phyloP scores from a whole-genome alignment of 1,140 invertebrate genomes.

The Wiebesia pumilae region DNA sequence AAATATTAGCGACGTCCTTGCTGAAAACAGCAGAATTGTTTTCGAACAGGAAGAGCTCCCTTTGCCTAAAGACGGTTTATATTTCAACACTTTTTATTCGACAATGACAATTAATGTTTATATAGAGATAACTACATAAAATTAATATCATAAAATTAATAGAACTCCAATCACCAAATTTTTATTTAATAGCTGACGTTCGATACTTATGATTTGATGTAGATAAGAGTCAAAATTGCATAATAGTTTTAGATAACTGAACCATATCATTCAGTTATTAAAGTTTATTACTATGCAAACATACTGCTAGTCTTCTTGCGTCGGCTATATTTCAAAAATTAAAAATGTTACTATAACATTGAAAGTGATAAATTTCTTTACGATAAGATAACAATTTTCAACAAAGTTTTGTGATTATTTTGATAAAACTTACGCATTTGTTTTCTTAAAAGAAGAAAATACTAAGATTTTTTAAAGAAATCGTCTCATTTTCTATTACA shows the following conservation, averaged over 20 bases:
- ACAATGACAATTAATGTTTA: neutral
- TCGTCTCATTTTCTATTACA: neutral
- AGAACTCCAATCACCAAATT: neutral
- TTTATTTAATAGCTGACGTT: neutral
- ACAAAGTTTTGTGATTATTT: too few species aligned
- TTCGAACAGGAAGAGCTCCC: constrained; percentile 80
- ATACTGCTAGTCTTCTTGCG: too few species aligned
- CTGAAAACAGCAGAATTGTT: constrained; percentile 81
- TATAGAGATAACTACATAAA: neutral
- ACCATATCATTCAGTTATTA: too few species aligned
- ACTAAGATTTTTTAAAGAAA: neutral
- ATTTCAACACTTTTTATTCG: neutral
- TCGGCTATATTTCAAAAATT: too few species aligned
- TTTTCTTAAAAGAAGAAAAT: neutral
- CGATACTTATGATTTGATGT: neutral
- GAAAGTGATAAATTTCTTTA: too few species aligned
- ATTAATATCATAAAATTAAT: neutral
- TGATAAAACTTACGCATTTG: too few species aligned
- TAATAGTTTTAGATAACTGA: too few species aligned
- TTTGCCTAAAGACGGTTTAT: constrained; percentile 77
- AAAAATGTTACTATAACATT: too few species aligned
- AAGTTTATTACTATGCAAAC: too few species aligned
- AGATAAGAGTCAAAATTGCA: neutral
- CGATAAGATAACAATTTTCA: too few species aligned
- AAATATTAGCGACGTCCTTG: constrained; percentile 85